Percentiles rank a stretch among this genome's conserved stretches.
Evolutionary conservation across 2,113 vertebrate species (phyloP).

Genomic region (Oncorhynchus nerka): DNA sequence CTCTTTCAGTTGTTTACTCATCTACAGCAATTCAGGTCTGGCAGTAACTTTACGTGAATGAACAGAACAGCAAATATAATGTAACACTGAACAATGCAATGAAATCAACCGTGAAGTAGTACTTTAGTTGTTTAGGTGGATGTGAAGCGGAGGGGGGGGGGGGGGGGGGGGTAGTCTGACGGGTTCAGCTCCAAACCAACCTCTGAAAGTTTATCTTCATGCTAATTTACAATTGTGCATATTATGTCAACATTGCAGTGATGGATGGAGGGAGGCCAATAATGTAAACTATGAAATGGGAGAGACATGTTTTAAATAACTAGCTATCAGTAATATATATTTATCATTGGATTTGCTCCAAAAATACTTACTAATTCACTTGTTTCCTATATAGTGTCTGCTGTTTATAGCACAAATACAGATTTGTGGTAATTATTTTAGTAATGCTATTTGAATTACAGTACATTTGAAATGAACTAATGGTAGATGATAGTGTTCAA

Average conservation of each 20-base stretch:
- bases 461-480: not conserved
- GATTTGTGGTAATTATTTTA: too few relatives aligned
- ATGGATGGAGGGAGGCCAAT: conserved; percentile 25
- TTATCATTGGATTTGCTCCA: not conserved
- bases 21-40: conserved; percentile 5
- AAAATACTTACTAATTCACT: not conserved
- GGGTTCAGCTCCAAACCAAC: conserved; percentile 16
- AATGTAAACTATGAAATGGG: conserved; percentile 9
- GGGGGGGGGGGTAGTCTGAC: conserved; percentile 18
- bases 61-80: conserved; percentile 3
- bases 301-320: not conserved
- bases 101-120: not conserved
- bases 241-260: conserved; percentile 33
- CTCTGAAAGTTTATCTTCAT: conserved; percentile 42
- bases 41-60: conserved; percentile 7
- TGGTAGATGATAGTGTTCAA: not conserved
- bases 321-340: conserved; percentile 2
- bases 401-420: too few relatives aligned
- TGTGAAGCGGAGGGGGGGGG: not conserved
- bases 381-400: not conserved
- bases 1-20: conserved; percentile 42
- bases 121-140: not conserved
- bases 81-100: conserved; percentile 16
- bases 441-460: too few relatives aligned
- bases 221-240: conserved; percentile 47